Conservation (phyloP, 2,113 vertebrate genomes). For the Tupaia tana region DNA sequence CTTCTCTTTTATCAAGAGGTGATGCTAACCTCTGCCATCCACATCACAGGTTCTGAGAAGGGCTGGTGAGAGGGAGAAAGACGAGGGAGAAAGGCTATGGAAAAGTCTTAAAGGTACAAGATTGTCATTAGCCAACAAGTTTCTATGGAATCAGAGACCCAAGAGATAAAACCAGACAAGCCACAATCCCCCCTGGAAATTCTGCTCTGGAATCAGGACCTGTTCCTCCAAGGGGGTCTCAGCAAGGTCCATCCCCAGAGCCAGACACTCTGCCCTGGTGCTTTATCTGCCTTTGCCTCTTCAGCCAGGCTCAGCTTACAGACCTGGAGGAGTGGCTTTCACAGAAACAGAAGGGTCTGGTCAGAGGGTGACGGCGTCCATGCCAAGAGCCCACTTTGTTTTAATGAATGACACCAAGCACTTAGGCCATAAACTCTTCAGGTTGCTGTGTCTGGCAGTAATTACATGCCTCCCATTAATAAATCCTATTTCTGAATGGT, state of each 20-base stretch:
- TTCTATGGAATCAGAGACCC: not conserved
- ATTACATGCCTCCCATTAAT: constrained; percentile 78
- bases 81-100: not conserved
- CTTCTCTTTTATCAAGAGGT: not conserved
- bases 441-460: constrained; percentile 74
- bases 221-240: not conserved
- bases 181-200: not conserved
- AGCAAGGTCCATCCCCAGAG: not conserved
- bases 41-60: not conserved
- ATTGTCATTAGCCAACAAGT: not conserved
- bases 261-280: not conserved
- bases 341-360: constrained; percentile 55
- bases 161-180: constrained; percentile 36
- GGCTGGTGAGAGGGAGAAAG: not conserved
- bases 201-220: not conserved
- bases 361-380: constrained; percentile 50
- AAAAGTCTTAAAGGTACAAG: not conserved
- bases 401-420: constrained; percentile 78
- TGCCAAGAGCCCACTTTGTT: constrained; percentile 74
- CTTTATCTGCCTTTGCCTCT: constrained; percentile 53
- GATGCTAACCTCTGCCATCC: not conserved
- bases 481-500: constrained; percentile 78
- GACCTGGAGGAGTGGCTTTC: not conserved
- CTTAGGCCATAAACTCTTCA: constrained; percentile 75
- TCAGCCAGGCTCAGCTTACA: constrained; percentile 2